Base-by-base conservation (phyloP, 2,797 vertebrate species). In the Valencia hispanica region DNA sequence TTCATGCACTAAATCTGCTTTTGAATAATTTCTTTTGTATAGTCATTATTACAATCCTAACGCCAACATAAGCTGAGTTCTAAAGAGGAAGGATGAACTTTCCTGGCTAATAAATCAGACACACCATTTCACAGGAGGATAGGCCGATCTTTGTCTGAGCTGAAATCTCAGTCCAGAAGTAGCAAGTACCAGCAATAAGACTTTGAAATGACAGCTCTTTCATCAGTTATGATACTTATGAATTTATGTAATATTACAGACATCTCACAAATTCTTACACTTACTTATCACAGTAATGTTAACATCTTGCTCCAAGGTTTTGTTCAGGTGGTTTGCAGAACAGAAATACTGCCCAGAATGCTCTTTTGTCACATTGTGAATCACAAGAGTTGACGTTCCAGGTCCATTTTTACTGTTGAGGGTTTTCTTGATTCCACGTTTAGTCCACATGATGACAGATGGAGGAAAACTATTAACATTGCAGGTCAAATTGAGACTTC, bases 401-500 rank as follows among this genome's bases (percentile, higher is more conserved):
- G 17, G n/a, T 15, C 18, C 9, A 25, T 53, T 59, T 22, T 25
- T 0, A 1, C 11, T 53, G n/a, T 53, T 70, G 11, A 34, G 14
- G 27, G 20, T 27, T 0, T 2, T 15, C 39, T 74, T 27, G n/a
- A 70, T 57, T 78, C 39, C 39, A 6, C 0, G 2, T 79, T 72
- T 84, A 2, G 1, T 71, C 91, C 91, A 91, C 0, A 5, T 73
- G 74, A 90, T 8, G 0, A 22, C 3, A 36, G 86, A 82, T 7
- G 83, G 74, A 74, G 88, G 90, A 51, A 87, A 83, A 79, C 84
- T 90, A 7, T 92, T 81, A n/a, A 78, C 71, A 5, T 32, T 83
- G 83, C 92, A 94, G 70, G n/a, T 91, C 47, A 93, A 74, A 72
- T 32, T 83, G 32, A 93, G 75, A 51, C 79, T 41, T 7, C 72